Base-by-base conservation (phyloP, 2,113 vertebrate genomes). In the Micronycteris hirsuta region DNA sequence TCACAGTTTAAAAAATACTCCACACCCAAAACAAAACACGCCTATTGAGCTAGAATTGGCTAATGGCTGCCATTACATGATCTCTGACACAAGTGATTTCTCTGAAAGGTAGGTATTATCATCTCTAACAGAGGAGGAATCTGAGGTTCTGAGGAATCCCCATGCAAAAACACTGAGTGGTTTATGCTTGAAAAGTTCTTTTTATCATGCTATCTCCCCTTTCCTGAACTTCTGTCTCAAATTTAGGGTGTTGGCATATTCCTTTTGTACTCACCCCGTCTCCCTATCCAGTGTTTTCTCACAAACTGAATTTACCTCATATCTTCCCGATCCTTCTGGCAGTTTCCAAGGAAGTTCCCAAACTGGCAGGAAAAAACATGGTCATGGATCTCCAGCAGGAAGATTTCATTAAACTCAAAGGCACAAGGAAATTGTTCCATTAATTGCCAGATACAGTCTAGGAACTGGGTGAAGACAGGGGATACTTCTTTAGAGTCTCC, bases 291-390 rank as follows among this genome's bases (percentile, higher is more conserved):
- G 15, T 54, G 36, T 84, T 77, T 88, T 91, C 83, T 89, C 56
- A 94, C 52, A 89, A 92, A 74, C 80, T 92, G 63, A 96, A 97
- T 98, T 98, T 89, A 99, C 99, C 97, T 98, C 80, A 99, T 95
- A 26, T 99, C 98, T 80, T 98, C 97, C 7, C 98, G 93, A 67
- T 99, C 98, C 96, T 97, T 99, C 67, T 99, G 98, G 81, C 98
- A 99, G 96, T 98, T 99, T n/a, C 99, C 98, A 41, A 99, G 98
- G 96, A 99, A 99, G 96, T 99, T 99, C 38, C 99, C 99, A 82
- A 99, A 99, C 97, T 99, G 99, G 93, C 99, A 99, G 86, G 98
- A 98, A 67, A 98, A 99, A 16, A 99, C 97, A 0, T 99, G 98
- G 92, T 99, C 98, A 0, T 99, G 99, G 96, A 99, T 98, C 90